These are phyloP conservation scores for Camponotus pennsylvanicus DNA, from an alignment of 1,140 invertebrate genomes.

Conservation along the genomic window DNA sequence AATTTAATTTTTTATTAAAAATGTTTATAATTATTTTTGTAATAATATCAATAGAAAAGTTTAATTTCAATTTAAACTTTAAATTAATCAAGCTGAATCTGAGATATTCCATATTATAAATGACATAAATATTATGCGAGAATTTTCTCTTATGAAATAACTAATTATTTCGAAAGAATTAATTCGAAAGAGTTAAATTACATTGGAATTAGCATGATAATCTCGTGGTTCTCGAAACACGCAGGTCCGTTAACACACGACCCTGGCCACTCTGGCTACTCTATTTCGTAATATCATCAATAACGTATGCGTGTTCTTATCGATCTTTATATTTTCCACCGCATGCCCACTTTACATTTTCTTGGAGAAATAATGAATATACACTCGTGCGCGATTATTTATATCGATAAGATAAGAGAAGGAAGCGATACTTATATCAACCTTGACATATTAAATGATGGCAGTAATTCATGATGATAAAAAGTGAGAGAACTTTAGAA, in stretches of 20 bases:
- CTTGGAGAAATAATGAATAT: constrained; percentile 52
- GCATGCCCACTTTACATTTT: constrained; percentile 35
- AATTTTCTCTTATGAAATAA: not conserved
- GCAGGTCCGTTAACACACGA: constrained; percentile 34
- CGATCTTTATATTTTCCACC: constrained; percentile 34
- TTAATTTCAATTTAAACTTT: not conserved
- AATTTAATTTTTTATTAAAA: no score
- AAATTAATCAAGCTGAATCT: not conserved
- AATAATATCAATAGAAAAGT: not conserved
- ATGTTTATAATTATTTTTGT: not conserved
- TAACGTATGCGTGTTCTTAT: constrained; percentile 40
- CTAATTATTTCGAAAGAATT: not conserved
- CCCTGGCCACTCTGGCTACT: constrained; percentile 32
- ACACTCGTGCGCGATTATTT: constrained; percentile 21
- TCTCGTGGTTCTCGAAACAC: constrained; percentile 30
- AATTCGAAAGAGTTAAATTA: constrained; percentile 6
- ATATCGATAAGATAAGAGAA: constrained; percentile 40
- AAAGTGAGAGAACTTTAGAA: not conserved
- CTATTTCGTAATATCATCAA: constrained; percentile 42
- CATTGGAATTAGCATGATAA: constrained; percentile 2
- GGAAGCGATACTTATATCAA: constrained; percentile 16
- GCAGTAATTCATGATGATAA: not conserved
- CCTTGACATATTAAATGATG: constrained; percentile 30
- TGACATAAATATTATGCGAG: not conserved
- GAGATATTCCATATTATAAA: not conserved